phyloP scores from a whole-genome alignment of 2,113 vertebrate species.

The Chamaetylas fuelleborni region DNA sequence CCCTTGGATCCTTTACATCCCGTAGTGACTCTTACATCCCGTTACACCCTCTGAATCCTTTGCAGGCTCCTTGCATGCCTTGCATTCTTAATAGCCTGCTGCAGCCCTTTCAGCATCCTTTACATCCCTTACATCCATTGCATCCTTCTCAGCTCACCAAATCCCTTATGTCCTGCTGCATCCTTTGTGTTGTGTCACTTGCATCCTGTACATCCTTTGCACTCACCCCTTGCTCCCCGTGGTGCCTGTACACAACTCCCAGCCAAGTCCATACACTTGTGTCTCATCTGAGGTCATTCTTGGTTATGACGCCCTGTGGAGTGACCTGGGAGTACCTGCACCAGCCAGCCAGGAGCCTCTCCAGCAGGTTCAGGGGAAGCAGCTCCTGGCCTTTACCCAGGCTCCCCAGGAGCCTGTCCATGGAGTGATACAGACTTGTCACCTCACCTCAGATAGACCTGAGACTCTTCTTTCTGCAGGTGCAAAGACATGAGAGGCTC shows the following conservation, averaged over 20 bases:
- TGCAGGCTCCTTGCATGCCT: not conserved
- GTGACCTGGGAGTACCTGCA: not conserved
- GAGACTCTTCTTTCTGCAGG: not conserved
- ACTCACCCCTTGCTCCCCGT: not conserved
- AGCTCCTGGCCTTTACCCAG: not conserved
- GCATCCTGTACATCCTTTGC: too few species aligned
- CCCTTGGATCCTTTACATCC: not conserved
- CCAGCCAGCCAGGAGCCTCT: not conserved
- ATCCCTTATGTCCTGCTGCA: accelerated
- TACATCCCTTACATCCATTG: not conserved
- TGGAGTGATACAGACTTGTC: accelerated
- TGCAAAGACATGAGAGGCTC: not conserved
- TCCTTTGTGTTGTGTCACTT: not conserved
- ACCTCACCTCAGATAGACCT: not conserved
- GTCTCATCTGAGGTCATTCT: not conserved
- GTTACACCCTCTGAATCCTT: not conserved
- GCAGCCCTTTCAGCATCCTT: not conserved
- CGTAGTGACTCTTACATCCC: not conserved
- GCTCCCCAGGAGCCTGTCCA: not conserved
- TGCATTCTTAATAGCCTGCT: not conserved
- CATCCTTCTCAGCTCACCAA: not conserved
- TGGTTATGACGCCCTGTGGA: accelerated
- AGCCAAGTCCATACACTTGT: not conserved
- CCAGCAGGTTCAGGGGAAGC: not conserved
- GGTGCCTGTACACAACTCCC: not conserved